Evolutionary conservation across 2,888 invertebrate species (phyloP), one percentile per base, ranked within the genome.

Genomic region (Galeopsomyia nigrocyanea): DNA sequence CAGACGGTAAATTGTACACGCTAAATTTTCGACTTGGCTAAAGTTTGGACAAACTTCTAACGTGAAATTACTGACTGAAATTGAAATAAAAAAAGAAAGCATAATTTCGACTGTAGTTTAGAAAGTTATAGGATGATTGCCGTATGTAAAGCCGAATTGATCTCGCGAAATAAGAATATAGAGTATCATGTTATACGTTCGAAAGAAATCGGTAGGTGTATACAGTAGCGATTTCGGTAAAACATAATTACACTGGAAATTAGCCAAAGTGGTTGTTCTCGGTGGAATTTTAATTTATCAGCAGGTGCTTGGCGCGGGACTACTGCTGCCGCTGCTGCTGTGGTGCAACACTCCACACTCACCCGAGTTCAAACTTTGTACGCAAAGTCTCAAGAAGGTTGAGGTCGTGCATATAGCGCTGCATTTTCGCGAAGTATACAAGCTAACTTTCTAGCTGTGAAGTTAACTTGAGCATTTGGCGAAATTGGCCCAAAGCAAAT

Each of bases 231-330:
- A 64, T 39, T 56, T 22, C 26, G 21, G 22, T 26, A 21, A n/a
- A n/a, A 53, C 39, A 3, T 46, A 53, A 53, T 22, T 16, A 22
- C 14, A 56, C 26, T 46, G 22, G 16, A 14, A 31, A 56, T 62
- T 6, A 50, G 7, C 9, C 26, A 49, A 46, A 51, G 17, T 22
- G 21, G 51, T 60, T 60, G 61, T 71, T 63, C 50, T 57, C 50
- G 51, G 58, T 63, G 67, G 62, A 71, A 71, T 71, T 68, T 73
- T 53, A 73, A 73, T 68, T 68, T 60, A 65, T 65, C 39, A 63
- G 50, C 22, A n/a, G 51, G 49, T 26, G 5, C 26, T n/a, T n/a
- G n/a, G 26, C 26, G 51, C 56, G 58, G 60, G 39, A 10, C n/a
- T n/a, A 26, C 26, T 26, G 26, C 26, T 9, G 13, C 39, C 10